Evolutionary conservation across 2,888 invertebrate genomes (phyloP).

Genomic region (Argynnis bischoffii): DNA sequence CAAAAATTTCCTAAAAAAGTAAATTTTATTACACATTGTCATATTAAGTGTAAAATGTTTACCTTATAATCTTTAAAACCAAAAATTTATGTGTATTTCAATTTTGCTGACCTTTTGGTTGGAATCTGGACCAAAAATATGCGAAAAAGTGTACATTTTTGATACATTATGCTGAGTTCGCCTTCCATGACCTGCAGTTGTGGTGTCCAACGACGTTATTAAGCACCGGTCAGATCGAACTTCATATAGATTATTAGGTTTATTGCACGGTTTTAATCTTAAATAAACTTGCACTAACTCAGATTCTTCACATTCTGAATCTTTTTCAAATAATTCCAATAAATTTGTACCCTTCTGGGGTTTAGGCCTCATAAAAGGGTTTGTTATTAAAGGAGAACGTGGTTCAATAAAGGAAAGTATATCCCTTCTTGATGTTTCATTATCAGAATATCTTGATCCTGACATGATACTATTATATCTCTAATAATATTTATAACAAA

Average conservation of each 20-base stretch:
- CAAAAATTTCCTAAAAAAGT: constrained; percentile 55
- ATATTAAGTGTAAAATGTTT: too few relatives aligned
- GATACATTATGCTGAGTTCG: constrained; percentile 74
- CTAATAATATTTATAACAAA: constrained; percentile 24
- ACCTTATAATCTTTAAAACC: too few relatives aligned
- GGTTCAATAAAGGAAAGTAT: constrained; percentile 78
- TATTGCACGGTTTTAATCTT: constrained; percentile 73
- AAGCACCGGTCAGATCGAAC: constrained; percentile 65
- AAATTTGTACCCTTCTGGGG: constrained; percentile 72
- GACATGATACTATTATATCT: constrained; percentile 43
- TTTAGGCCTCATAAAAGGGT: constrained; percentile 73
- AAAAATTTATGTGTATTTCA: neutral
- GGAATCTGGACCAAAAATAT: constrained; percentile 65
- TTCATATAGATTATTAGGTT: constrained; percentile 63
- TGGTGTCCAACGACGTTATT: constrained; percentile 66
- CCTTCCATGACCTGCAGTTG: constrained; percentile 67
- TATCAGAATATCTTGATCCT: constrained; percentile 60
- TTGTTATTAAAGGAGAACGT: constrained; percentile 67
- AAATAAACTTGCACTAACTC: constrained; percentile 80
- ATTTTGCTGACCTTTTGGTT: constrained; percentile 62
- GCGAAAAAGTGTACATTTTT: constrained; percentile 74
- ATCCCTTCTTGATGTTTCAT: constrained; percentile 58
- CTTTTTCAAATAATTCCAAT: constrained; percentile 67
- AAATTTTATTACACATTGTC: too few relatives aligned
- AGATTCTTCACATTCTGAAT: constrained; percentile 63